Percentiles rank a stretch among this genome's conserved stretches.
Evolutionary conservation across 2,113 vertebrate species (phyloP).

Genomic region (Mustelus asterias): DNA sequence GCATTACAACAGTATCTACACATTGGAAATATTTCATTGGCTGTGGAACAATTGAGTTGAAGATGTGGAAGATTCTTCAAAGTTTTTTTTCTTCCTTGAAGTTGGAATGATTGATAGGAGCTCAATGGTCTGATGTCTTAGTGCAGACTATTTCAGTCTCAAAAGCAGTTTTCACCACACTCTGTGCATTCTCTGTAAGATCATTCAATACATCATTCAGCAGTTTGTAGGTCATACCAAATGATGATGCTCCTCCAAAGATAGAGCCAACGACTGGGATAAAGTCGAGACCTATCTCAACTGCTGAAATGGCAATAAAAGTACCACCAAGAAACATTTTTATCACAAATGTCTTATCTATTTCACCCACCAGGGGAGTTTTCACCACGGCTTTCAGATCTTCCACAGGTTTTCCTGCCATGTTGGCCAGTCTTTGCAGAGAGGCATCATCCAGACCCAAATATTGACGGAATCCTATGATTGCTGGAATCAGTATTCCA

Average conservation of each 20-base stretch:
- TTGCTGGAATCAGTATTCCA: not conserved
- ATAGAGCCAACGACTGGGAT: not conserved
- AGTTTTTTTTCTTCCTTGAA: not conserved
- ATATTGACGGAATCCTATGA: not conserved
- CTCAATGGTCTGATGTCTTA: not conserved
- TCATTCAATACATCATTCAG: not conserved
- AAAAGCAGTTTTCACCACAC: constrained; percentile 5
- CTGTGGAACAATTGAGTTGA: too few species aligned
- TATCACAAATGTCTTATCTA: not conserved
- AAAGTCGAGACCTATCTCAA: not conserved
- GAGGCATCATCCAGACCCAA: not conserved
- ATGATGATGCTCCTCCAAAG: not conserved
- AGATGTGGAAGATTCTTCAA: too few species aligned
- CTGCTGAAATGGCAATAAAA: too few species aligned
- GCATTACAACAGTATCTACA: too few species aligned
- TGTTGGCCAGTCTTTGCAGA: too few species aligned
- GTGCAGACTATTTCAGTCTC: not conserved
- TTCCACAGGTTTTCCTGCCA: too few species aligned
- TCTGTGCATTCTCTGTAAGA: not conserved
- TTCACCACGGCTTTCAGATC: not conserved
- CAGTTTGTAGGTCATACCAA: not conserved
- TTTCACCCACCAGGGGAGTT: not conserved
- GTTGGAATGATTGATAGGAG: not conserved
- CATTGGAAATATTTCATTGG: too few species aligned
- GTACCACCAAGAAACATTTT: not conserved